Evolutionary conservation across 1,140 invertebrate genomes (phyloP), one percentile per base, ranked within the genome.

Genomic region (Megathymus violae): DNA sequence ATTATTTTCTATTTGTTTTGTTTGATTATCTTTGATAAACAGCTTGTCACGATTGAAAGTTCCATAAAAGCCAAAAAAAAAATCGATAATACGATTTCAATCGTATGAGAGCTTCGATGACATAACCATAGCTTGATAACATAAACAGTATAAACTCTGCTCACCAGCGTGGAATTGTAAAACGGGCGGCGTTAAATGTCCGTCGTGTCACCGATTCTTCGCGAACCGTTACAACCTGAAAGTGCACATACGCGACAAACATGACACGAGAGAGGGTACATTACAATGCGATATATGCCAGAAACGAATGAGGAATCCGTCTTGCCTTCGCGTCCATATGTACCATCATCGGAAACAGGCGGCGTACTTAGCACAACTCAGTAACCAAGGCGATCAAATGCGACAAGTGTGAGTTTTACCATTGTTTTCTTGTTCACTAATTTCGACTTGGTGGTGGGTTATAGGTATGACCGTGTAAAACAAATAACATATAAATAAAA

Each of bases 221-320:
- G 92, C 92, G n/a, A 94, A 93, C 77, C 91, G 92, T 9, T 93
- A 93, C 84, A 94, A 93, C 74, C 71, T 94, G 66, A 93, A 93
- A 75, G 92, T 93, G n/a, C 93, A 94, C 75, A 91, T 93, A 50
- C 83, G 93, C 2, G 93, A 94, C 74, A 93, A 93, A 71, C 93
- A 93, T 67, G 92, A 93, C 74, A 91, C 88, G 0, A 85, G 91
- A 51, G 91, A 91, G 62, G 89, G 88, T 13, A 89, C 89, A 1
- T 74, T 93, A 13, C 91, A 92, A 62, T 94, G 93, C 80, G 83
- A 91, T 22, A 88, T 93, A 41, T 94, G 93, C 67, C 92, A 92
- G 60, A 93, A 93, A 67, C 85, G 88, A 6, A 93, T 93, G 92
- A 78, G 93, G 10, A 93, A 94, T 67, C 91, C 89, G 19, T 93